phyloP scores from a whole-genome alignment of 1,140 invertebrate genomes.

The Hyphantria cunea region DNA sequence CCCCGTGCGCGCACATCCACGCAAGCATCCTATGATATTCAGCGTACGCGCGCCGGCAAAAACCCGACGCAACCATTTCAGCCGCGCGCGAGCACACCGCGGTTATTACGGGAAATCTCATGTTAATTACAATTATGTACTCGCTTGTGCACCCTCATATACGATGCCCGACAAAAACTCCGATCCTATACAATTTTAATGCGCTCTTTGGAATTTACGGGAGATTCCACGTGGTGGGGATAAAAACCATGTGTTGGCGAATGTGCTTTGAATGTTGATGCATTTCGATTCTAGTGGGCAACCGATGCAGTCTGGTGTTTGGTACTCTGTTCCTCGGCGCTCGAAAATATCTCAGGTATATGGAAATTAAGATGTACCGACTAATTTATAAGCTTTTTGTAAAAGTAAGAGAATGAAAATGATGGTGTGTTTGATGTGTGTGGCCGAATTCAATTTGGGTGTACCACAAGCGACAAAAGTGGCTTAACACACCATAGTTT shows the following conservation, averaged over 20 bases:
- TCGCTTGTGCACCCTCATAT: slow-evolving; percentile 49
- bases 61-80: slow-evolving; percentile 60
- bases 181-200: slow-evolving; percentile 75
- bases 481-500: too few relatives aligned
- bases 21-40: slow-evolving; percentile 70
- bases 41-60: slow-evolving; percentile 62
- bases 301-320: too few relatives aligned
- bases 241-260: slow-evolving; percentile 51
- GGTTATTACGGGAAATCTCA: slow-evolving; percentile 72
- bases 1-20: slow-evolving; percentile 42
- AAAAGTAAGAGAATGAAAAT: background rate
- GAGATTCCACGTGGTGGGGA: slow-evolving; percentile 53
- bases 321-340: background rate
- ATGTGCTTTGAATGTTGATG: slow-evolving; percentile 61
- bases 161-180: slow-evolving; percentile 55
- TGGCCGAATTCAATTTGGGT: too few relatives aligned
- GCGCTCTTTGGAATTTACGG: slow-evolving; percentile 67
- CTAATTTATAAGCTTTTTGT: background rate
- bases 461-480: too few relatives aligned
- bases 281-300: slow-evolving; percentile 32
- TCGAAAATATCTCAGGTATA: background rate
- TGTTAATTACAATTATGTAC: slow-evolving; percentile 76
- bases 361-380: background rate
- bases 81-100: slow-evolving; percentile 56
- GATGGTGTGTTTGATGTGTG: too few relatives aligned